Percentiles rank a stretch among this genome's conserved stretches.
Conservation (phyloP, 2,113 vertebrate genomes). For the Rhea pennata region DNA sequence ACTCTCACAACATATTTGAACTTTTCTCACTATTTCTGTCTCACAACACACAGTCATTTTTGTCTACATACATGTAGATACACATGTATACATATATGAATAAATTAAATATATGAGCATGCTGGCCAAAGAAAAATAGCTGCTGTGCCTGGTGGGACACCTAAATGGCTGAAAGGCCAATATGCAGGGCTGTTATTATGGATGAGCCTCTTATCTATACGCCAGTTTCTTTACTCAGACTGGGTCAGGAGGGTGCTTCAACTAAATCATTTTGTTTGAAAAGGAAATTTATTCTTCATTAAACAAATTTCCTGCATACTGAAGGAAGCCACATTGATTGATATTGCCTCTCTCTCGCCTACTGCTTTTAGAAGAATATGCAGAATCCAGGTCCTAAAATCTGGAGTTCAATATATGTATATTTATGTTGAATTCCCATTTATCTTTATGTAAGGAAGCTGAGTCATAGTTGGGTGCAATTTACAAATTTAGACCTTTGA, state of each 20-base stretch:
- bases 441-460: neutral
- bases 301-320: neutral
- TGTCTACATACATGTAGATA: neutral
- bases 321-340: neutral
- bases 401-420: neutral
- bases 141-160: neutral
- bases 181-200: neutral
- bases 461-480: neutral
- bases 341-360: neutral
- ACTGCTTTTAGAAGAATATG: neutral
- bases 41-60: neutral
- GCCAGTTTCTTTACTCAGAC: neutral
- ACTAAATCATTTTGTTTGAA: neutral
- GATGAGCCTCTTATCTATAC: neutral
- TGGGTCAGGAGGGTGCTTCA: neutral
- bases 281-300: neutral
- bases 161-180: fast-evolving
- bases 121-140: neutral
- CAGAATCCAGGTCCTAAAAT: neutral
- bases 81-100: neutral
- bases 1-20: neutral
- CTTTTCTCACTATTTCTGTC: neutral
- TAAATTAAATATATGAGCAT: neutral
- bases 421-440: neutral
- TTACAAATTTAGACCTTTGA: neutral